Evolutionary conservation across 2,888 invertebrate genomes (phyloP).

Genomic region (Heteromurus nitidus): DNA sequence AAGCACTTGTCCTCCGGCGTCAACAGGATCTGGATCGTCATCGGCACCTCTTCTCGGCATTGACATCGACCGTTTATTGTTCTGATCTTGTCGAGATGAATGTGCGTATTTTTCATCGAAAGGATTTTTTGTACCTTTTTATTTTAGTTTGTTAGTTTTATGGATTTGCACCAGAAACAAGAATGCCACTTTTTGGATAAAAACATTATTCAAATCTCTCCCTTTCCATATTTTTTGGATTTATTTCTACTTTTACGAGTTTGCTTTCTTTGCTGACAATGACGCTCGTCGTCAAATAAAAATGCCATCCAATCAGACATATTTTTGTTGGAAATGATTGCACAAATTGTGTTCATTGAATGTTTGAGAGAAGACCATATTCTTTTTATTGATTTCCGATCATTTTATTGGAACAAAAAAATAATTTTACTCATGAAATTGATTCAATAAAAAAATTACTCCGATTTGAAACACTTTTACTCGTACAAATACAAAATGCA

Average conservation of each 20-base stretch:
- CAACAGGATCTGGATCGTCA: neutral
- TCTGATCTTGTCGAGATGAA: neutral
- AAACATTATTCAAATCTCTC: no score
- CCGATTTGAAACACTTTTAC: neutral
- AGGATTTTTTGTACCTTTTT: no score
- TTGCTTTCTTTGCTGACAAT: neutral
- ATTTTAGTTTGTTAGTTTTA: neutral
- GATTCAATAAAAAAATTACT: neutral
- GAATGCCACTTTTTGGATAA: neutral
- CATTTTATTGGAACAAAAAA: slow-evolving; percentile 1
- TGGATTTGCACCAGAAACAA: neutral
- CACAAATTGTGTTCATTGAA: no score
- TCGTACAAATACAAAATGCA: neutral
- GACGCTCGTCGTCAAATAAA: no score
- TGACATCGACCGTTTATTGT: slow-evolving; percentile 15
- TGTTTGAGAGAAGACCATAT: no score
- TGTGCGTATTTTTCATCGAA: neutral
- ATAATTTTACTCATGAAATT: no score
- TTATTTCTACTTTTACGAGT: neutral
- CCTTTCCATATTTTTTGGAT: no score
- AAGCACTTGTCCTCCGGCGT: neutral
- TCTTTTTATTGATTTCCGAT: no score
- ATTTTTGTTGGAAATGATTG: no score
- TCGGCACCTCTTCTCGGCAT: slow-evolving; percentile 1
- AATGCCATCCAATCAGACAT: no score